Percentiles rank a stretch among this genome's conserved stretches.
Evolutionary conservation across 1,140 invertebrate species (phyloP).

Genomic region (Drosophila melanogaster): Release_6_plus_ISO1_MT NT_033779.5:5601501-5602000

Average conservation of each 20-base stretch:
- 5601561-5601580: conserved; percentile 65
- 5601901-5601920: conserved; percentile 30
- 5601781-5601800: conserved; percentile 54
- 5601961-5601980: conserved; percentile 40
- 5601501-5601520: conserved; percentile 60
- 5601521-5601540: conserved; percentile 73
- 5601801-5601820: conserved; percentile 68
- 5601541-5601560: conserved; percentile 65
- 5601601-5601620: conserved; percentile 15
- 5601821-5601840: conserved; percentile 37
- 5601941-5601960: conserved; percentile 40
- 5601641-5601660: too few species aligned
- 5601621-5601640: not conserved
- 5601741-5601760: conserved; percentile 65
- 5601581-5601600: conserved; percentile 37
- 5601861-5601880: conserved; percentile 4
- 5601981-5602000: conserved; percentile 27
- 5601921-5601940: conserved; percentile 46
- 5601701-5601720: not conserved
- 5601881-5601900: conserved; percentile 22
- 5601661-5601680: too few species aligned
- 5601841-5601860: conserved; percentile 16
- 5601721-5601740: conserved; percentile 21
- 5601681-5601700: too few species aligned
- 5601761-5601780: conserved; percentile 78